phyloP scores from a whole-genome alignment of 2,888 invertebrate genomes.

The Vesta saturnalis region DNA sequence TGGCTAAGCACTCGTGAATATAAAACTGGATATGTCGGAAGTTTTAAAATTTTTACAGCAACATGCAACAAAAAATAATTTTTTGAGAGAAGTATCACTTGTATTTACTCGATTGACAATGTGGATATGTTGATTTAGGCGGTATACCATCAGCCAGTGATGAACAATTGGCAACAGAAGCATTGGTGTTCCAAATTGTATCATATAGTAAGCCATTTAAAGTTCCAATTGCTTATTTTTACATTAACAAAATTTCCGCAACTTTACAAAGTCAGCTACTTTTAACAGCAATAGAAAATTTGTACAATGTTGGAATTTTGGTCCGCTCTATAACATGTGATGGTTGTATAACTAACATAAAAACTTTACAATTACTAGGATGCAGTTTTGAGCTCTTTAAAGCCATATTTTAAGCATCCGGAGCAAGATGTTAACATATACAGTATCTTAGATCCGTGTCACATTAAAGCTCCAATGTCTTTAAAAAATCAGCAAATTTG shows the following conservation, averaged over 20 bases:
- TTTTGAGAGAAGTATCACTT: not conserved
- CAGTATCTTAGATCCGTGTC: too few relatives aligned
- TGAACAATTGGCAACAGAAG: constrained; percentile 34
- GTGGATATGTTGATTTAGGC: constrained; percentile 40
- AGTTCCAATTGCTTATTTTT: constrained; percentile 44
- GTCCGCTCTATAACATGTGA: not conserved
- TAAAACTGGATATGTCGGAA: constrained; percentile 7
- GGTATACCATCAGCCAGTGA: constrained; percentile 20
- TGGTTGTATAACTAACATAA: not conserved
- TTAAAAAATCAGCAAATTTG: too few relatives aligned
- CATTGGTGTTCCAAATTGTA: constrained; percentile 42
- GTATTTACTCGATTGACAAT: not conserved
- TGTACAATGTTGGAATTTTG: not conserved
- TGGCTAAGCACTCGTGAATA: not conserved
- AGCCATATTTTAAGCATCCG: not conserved
- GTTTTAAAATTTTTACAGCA: constrained; percentile 9
- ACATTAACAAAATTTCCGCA: constrained; percentile 34
- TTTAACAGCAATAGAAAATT: not conserved
- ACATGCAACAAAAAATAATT: not conserved
- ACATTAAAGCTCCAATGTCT: too few relatives aligned
- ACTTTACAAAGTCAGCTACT: not conserved
- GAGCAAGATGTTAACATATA: constrained; percentile 19
- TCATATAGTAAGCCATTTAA: too few relatives aligned
- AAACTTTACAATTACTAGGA: not conserved
- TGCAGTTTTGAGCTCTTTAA: not conserved